A percentile compares a stretch with the other conserved stretches of the same genome.
Evolutionary conservation across 2,888 invertebrate species (phyloP).

Genomic region (Papilio protenor): DNA sequence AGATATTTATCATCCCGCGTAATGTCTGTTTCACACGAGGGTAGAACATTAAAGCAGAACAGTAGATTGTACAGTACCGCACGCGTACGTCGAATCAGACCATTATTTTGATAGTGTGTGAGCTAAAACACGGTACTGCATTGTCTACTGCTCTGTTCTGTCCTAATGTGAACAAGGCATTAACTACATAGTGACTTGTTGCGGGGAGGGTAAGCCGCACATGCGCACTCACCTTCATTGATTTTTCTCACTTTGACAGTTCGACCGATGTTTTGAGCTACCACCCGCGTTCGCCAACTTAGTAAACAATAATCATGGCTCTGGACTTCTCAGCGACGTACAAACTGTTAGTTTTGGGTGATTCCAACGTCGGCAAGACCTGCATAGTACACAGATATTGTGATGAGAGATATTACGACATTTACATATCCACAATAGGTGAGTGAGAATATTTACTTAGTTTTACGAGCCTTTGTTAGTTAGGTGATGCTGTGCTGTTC

Average conservation of each 20-base stretch:
- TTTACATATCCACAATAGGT: constrained; percentile 96
- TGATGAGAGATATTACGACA: constrained; percentile 95
- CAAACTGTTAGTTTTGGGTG: constrained; percentile 93
- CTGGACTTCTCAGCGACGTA: constrained; percentile 94
- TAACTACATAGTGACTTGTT: constrained; percentile 63
- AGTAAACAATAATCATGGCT: constrained; percentile 87
- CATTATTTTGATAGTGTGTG: not conserved
- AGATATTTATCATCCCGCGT: constrained; percentile 27
- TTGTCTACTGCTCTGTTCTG: not conserved
- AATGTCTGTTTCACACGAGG: not conserved
- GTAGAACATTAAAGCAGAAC: not conserved
- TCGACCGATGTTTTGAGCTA: constrained; percentile 76
- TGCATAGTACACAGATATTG: constrained; percentile 96
- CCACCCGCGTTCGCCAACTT: constrained; percentile 69
- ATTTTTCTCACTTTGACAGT: constrained; percentile 83
- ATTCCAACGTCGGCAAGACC: constrained; percentile 95
- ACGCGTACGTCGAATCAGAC: not conserved
- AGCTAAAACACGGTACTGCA: not conserved
- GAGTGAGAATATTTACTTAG: constrained; percentile 77
- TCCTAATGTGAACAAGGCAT: not conserved
- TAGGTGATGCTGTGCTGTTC: constrained; percentile 66
- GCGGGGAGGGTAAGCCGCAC: constrained; percentile 66
- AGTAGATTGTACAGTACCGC: not conserved
- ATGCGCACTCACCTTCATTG: constrained; percentile 77
- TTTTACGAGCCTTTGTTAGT: constrained; percentile 74